A percentile compares a stretch with the other conserved stretches of the same genome.
Evolutionary conservation across 2,888 invertebrate species (phyloP).

Genomic region (Watsonalla cultraria): DNA sequence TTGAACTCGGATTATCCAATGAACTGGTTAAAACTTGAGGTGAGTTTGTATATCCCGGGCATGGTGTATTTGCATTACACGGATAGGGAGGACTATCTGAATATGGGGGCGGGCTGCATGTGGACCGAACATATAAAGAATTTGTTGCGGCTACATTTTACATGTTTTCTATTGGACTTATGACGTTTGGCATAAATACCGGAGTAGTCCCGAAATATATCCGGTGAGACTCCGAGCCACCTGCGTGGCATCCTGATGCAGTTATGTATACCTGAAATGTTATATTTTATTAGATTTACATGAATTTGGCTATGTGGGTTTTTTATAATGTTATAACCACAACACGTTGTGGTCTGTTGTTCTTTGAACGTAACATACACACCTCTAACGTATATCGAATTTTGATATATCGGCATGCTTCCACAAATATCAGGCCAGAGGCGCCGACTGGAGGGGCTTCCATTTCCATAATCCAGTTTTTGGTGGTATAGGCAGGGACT

Average conservation of each 20-base stretch:
- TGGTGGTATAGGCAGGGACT: slow-evolving; percentile 75
- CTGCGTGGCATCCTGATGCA: slow-evolving; percentile 47
- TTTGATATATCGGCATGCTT: slow-evolving; percentile 83
- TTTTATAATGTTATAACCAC: too few species aligned
- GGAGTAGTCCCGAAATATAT: slow-evolving; percentile 56
- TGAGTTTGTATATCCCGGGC: not conserved
- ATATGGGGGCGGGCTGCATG: slow-evolving; percentile 30
- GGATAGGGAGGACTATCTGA: slow-evolving; percentile 8
- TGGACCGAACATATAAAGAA: slow-evolving; percentile 22
- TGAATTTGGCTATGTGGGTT: too few species aligned
- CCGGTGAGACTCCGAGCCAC: slow-evolving; percentile 28
- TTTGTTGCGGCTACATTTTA: slow-evolving; percentile 18
- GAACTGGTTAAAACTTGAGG: too few species aligned
- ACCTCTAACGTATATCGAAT: slow-evolving; percentile 81
- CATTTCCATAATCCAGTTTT: slow-evolving; percentile 81
- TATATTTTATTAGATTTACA: not conserved
- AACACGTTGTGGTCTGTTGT: not conserved
- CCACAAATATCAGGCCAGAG: slow-evolving; percentile 73
- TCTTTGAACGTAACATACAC: too few species aligned
- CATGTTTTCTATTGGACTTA: slow-evolving; percentile 27
- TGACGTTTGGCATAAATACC: slow-evolving; percentile 32
- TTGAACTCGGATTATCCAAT: too few species aligned
- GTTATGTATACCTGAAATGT: slow-evolving; percentile 40
- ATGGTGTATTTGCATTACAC: slow-evolving; percentile 11
- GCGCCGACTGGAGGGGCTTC: slow-evolving; percentile 84